Evolutionary conservation across 2,113 vertebrate species (phyloP), one percentile per base, ranked within the genome.

Genomic region (Coryphaenoides rupestris): DNA sequence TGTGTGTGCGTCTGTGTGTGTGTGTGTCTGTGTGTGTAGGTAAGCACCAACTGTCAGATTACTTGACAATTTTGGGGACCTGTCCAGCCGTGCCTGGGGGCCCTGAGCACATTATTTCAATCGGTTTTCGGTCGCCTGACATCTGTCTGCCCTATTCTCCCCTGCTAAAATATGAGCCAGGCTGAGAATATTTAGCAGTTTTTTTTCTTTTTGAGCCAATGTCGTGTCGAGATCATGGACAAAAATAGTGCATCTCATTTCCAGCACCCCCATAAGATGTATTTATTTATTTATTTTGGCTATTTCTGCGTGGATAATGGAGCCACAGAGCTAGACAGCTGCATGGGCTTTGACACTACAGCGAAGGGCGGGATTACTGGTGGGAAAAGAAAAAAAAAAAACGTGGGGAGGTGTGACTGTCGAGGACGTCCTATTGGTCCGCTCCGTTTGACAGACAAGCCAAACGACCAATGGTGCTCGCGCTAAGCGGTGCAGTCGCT

Each of bases 371-470:
- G 80, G 65, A 45, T 62, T 69, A 70, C 23, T 54, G 5, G n/a
- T 0, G 1, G 55, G n/a, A n/a, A n/a, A n/a, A n/a, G n/a, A n/a
- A n/a, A n/a, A n/a, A n/a, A 61, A 74, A 40, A 33, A 61, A 74
- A 74, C 80, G 83, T 85, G 28, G 74, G 87, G 87, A 80, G 88
- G 89, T 91, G 89, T 91, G 89, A 87, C 87, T 66, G 28, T 69
- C 23, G 5, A 15, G 5, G 19, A n/a, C 1, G 0, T 49, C 55
- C 72, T 53, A 88, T 89, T 89, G 85, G 87, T n/a, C 50, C 0
- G 1, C 1, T 1, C 0, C 3, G 9, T 33, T 74, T 79, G 60
- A 89, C 74, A 68, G 83, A 65, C 86, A 86, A 24, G 24, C 0
- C 0, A 1, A 19, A 0, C 28, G 19, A 47, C 88, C 75, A 88